Conservation (phyloP, 2,888 invertebrate species). For the Macrosiphum euphorbiae region DNA sequence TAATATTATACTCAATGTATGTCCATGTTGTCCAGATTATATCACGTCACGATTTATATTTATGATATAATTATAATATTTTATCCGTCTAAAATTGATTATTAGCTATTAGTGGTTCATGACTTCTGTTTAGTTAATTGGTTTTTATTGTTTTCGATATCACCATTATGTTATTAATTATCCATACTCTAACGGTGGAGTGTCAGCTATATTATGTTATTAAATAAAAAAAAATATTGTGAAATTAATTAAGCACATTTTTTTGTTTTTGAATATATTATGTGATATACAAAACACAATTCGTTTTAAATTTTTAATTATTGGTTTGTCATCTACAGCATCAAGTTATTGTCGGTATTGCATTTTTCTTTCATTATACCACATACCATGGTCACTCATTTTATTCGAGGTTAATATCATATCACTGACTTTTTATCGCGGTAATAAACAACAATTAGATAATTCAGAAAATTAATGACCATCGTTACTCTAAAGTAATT, state of each 20-base stretch:
- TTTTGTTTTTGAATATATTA: neutral
- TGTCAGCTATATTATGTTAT: neutral
- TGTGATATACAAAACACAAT: neutral
- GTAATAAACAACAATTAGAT: neutral
- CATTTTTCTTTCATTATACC: neutral
- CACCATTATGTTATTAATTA: neutral
- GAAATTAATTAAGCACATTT: neutral
- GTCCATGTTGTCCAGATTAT: neutral
- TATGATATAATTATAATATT: neutral
- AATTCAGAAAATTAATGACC: neutral
- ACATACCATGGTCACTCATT: neutral
- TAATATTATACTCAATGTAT: neutral
- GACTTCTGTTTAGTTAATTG: neutral
- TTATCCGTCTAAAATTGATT: neutral
- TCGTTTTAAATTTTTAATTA: neutral
- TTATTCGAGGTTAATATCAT: neutral
- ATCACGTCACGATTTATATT: neutral
- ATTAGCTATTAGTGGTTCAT: neutral
- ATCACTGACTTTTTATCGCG: neutral
- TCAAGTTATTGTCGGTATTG: neutral
- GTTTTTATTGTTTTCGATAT: neutral
- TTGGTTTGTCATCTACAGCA: neutral
- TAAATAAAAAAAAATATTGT: neutral
- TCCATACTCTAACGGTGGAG: neutral
- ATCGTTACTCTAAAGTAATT: neutral